Evolutionary conservation across 2,113 vertebrate genomes (phyloP).

Genomic region (Accipiter virgatus): DNA sequence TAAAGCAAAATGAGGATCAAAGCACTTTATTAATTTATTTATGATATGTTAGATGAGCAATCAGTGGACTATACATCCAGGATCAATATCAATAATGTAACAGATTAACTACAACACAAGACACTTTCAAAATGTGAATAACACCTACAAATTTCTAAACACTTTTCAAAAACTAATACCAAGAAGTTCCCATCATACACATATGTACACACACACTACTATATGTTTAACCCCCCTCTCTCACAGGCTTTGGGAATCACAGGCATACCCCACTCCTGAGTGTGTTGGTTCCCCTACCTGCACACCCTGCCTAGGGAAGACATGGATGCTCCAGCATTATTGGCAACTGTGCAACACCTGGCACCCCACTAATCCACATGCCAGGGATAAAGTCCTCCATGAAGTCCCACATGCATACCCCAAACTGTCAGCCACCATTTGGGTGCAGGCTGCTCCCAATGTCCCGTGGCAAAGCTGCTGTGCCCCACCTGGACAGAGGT

Average conservation of each 20-base stretch:
- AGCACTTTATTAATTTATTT: not conserved
- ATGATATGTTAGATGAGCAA: not conserved
- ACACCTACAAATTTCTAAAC: not conserved
- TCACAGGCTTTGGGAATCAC: not conserved
- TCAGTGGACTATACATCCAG: not conserved
- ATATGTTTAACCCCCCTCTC: fast-evolving
- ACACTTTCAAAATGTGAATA: not conserved
- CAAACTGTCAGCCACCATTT: not conserved
- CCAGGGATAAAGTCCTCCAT: not conserved
- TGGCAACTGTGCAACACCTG: too few species aligned
- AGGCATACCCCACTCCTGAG: too few species aligned
- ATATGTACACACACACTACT: not conserved
- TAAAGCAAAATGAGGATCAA: not conserved
- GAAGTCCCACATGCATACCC: not conserved
- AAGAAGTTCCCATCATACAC: not conserved
- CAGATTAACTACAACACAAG: not conserved
- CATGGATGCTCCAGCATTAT: not conserved
- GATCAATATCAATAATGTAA: not conserved
- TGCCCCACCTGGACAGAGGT: not conserved
- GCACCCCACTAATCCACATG: fast-evolving
- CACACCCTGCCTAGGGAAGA: not conserved
- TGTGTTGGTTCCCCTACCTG: not conserved
- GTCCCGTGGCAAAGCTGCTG: not conserved
- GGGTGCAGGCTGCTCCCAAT: not conserved
- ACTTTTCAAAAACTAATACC: not conserved